A percentile compares a stretch with the other conserved stretches of the same genome.
Conservation (phyloP, 2,888 invertebrate genomes). For the Agrilus biguttatus region DNA sequence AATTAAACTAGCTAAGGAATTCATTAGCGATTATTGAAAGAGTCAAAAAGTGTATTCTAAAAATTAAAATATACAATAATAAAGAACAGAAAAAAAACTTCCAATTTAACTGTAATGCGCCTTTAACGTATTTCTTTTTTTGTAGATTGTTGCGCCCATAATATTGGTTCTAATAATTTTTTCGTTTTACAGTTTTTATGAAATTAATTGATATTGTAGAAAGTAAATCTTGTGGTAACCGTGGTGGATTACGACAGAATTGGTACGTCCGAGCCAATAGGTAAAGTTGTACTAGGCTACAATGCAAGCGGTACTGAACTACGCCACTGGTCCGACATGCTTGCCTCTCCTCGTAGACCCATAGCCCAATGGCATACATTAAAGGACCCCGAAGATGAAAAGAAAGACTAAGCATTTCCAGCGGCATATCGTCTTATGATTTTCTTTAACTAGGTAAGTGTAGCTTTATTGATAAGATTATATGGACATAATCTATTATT, state of each 20-base stretch:
- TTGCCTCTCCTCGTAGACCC: slow-evolving; percentile 96
- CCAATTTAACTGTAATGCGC: no score
- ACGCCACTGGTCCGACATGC: slow-evolving; percentile 99
- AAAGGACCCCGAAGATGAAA: slow-evolving; percentile 92
- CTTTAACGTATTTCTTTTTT: no score
- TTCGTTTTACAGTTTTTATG: not conserved
- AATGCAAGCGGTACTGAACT: slow-evolving; percentile 96
- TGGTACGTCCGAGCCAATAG: slow-evolving; percentile 98
- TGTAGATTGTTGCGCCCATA: no score
- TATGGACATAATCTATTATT: no score
- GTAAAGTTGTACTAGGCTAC: slow-evolving; percentile 92
- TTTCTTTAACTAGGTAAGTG: not conserved
- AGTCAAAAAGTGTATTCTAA: no score
- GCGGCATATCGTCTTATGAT: slow-evolving; percentile 34
- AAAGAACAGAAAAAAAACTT: no score
- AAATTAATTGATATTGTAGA: slow-evolving; percentile 45
- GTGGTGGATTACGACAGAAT: slow-evolving; percentile 99
- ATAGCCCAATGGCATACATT: slow-evolving; percentile 99
- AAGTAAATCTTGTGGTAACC: slow-evolving; percentile 96
- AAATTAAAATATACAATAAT: no score
- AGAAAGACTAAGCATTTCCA: slow-evolving; percentile 52
- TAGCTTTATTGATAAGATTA: no score
- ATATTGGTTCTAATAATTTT: not conserved
- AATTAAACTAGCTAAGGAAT: no score
- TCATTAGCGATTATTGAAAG: no score